Base-by-base conservation (phyloP, 2,888 invertebrate genomes). In the Drosophila nr. perissopoda region DNA sequence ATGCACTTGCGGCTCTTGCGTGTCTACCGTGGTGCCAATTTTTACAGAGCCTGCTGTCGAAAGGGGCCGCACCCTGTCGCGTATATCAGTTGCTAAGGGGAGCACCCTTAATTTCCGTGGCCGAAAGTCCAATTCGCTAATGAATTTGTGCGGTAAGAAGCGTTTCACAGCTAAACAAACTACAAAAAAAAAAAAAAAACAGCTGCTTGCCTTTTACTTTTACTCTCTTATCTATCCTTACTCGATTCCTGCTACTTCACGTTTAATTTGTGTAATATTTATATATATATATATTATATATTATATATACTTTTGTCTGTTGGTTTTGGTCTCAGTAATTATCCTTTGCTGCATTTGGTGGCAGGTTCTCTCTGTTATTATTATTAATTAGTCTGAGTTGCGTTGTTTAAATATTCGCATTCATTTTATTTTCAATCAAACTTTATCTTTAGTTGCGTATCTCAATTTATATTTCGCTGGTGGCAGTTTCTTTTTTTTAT, bases 71-170 rank as follows among this genome's bases (percentile, higher is more conserved):
- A 94, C 94, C 93, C 94, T 94, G 92, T 93, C 93, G 91, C 92
- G 95, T 94, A 95, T 96, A 95, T 95, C 97, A 96, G 97, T 97
- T 94, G 95, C 95, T 94, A 95, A 96, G 95, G 94, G 94, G 93
- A 95, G 95, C 95, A 95, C 96, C 94, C 95, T 96, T 94, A 97
- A 96, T 96, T 96, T 97, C 96, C 97, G 97, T 95, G 95, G 95
- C 93, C 96, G 97, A 96, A 97, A 97, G 95, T 97, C 97, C 94
- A 97, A 97, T 96, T 97, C 97, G 94, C 96, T 97, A 95, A 97
- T 97, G 97, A 97, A 97, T 96, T 95, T 97, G 95, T 97, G 97
- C 96, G 97, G 97, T 97, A 97, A 97, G 97, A 95, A 94, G 86
- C 61, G 85, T 87, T 87, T 70, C 94, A 92, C 76, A 83, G 74